Percentiles rank a stretch among this genome's conserved stretches.
These are phyloP conservation scores for Diarsia rubi DNA, from an alignment of 2,888 invertebrate genomes.

Conservation along the genomic window DNA sequence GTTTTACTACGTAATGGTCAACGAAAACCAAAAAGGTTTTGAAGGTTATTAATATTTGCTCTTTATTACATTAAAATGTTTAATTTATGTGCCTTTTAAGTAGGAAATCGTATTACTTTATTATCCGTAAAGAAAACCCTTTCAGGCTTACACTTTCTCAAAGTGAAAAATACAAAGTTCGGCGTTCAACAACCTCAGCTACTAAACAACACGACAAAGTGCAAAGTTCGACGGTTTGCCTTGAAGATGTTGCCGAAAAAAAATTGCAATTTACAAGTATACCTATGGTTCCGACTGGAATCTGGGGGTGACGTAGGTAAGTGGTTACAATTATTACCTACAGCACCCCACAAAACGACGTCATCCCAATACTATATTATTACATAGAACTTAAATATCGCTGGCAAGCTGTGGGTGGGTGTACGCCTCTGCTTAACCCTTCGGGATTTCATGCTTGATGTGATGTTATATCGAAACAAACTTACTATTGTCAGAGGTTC, in stretches of 20 bases:
- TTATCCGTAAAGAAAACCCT: neutral
- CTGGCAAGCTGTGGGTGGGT: neutral
- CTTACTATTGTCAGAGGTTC: neutral
- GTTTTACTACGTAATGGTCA: neutral
- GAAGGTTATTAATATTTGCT: neutral
- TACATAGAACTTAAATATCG: neutral
- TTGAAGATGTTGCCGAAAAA: neutral
- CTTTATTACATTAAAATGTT: too few relatives aligned
- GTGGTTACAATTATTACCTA: too few relatives aligned
- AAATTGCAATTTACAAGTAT: too few relatives aligned
- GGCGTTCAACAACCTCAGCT: neutral
- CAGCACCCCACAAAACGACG: too few relatives aligned
- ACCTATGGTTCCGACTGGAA: too few relatives aligned
- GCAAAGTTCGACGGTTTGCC: neutral
- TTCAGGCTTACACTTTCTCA: neutral
- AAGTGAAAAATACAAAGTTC: neutral
- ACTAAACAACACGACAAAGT: neutral
- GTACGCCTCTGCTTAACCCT: neutral
- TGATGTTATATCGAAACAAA: neutral
- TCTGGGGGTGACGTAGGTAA: too few relatives aligned
- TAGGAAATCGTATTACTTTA: neutral
- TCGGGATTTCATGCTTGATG: neutral
- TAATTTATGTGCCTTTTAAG: neutral
- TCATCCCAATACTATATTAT: neutral
- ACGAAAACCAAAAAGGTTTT: neutral